Evolutionary conservation across 2,888 invertebrate genomes (phyloP), one percentile per base, ranked within the genome.

Genomic region (Lochmaea crataegi): DNA sequence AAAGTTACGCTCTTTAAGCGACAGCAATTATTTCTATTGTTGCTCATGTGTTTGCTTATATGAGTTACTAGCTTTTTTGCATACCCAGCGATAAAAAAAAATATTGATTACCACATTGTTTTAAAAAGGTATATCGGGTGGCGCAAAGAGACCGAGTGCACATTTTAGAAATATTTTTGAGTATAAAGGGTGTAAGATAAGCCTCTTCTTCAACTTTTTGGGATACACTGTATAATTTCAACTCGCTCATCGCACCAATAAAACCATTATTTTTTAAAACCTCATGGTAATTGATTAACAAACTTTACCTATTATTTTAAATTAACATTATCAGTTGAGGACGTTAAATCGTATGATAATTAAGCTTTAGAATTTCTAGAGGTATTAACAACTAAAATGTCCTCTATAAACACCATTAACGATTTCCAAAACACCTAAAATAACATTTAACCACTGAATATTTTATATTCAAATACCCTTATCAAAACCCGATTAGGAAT

Each of bases 361-460:
- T 51, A 16, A 51, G 2, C 53, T 53, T 53, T 53, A 53, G 9
- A 18, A 2, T 53, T 53, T 18, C 11, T 18, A n/a, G 0, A 18
- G 53, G 53, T 11, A 18, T 53, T 53, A 53, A 48, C 48, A 48
- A 38, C 60, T 38, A 38, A 38, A 38, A 18, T 42, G 32, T 12
- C n/a, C 71, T 71, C 41, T 64, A 64, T 63, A 67, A 66, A 64
- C 65, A 69, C 71, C 73, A 66, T 71, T 60, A 68, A 60, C 63
- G 63, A 67, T 69, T 64, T 70, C 66, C 60, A 45, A 70, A 70
- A 67, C 75, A 73, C 68, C 69, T 56, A 53, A 65, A 53, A 68
- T 69, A 68, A 68, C 51, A 68, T 68, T 68, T 51, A 32, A 60
- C 61, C 10, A 51, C 60, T 68, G 61, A 68, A 68, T 68, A 68